Base-by-base conservation (phyloP, 2,113 vertebrate genomes). In the Labeo rohita region DNA sequence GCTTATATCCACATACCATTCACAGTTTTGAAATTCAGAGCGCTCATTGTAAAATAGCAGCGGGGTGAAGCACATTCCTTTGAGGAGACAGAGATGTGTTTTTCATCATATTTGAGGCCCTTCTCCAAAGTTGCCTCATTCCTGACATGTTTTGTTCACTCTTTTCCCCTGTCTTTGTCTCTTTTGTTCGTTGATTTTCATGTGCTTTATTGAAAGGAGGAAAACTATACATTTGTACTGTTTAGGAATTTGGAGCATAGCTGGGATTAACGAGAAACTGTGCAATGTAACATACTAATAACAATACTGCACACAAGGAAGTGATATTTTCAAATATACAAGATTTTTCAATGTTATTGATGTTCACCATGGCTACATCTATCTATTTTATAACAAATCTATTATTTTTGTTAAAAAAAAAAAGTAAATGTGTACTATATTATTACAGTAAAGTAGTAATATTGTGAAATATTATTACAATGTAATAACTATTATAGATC, bases 91-190 rank as follows among this genome's bases (percentile, higher is more conserved):
- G 80, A 83, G 76, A 70, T 86, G 76, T 84, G 77, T 86, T 86
- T 80, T 80, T 80, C 18, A 75, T 75, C 45, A 59, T 80, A 36
- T 82, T 50, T 49, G 76, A 50, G 47, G 68, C 85, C 39, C 70
- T 80, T 86, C 87, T 85, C 75, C 84, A 84, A 84, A 54, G 70
- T 84, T 76, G 16, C 61, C 75, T 78, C 61, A 66, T 81, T 88
- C 77, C 75, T 80, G 45, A 84, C 70, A 68, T 85, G 54, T 66
- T 85, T 74, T 86, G 56, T 80, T 75, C 68, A 21, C 36, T 66
- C 77, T 79, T 43, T 59, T 13, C 45, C 75, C 74, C 34, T 59
- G 11, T 80, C 8, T 61, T 52, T 78, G 43, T 52, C 11, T 72
- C 56, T n/a, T 16, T n/a, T 80, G 3, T 34, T 34, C 49, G 50